Evolutionary conservation across 2,113 vertebrate genomes (phyloP).

Genomic region (Sorex araneus): DNA sequence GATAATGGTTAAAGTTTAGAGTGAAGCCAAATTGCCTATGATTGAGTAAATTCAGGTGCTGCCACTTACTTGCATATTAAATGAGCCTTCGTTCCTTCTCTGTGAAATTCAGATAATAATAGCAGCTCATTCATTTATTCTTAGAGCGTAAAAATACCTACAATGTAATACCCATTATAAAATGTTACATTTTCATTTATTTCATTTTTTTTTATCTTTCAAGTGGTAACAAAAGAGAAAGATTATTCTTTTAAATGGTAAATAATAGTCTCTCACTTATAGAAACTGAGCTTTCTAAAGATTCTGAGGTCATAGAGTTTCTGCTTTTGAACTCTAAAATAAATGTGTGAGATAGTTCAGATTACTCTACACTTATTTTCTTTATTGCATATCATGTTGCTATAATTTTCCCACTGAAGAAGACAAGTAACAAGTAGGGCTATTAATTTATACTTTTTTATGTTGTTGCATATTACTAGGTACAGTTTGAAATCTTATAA

Average conservation of each 20-base stretch:
- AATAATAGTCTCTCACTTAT: neutral
- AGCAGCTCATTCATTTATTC: neutral
- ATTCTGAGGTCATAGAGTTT: slow-evolving; percentile 38
- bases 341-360: slow-evolving; percentile 21
- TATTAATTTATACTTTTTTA: slow-evolving; percentile 1
- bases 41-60: neutral
- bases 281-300: slow-evolving; percentile 49
- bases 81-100: slow-evolving; percentile 37
- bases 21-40: neutral
- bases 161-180: neutral
- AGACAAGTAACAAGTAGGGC: neutral
- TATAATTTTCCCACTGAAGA: neutral
- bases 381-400: slow-evolving; percentile 2
- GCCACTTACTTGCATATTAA: slow-evolving; percentile 3
- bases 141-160: neutral
- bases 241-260: neutral
- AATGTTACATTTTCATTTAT: slow-evolving; percentile 6
- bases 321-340: slow-evolving; percentile 24
- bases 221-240: slow-evolving; percentile 34
- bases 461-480: neutral
- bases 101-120: slow-evolving; percentile 32
- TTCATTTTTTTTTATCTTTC: neutral
- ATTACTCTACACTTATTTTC: slow-evolving; percentile 21
- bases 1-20: neutral
- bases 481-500: slow-evolving; percentile 10